phyloP scores from a whole-genome alignment of 2,888 invertebrate species.

The Patella pellucida region DNA sequence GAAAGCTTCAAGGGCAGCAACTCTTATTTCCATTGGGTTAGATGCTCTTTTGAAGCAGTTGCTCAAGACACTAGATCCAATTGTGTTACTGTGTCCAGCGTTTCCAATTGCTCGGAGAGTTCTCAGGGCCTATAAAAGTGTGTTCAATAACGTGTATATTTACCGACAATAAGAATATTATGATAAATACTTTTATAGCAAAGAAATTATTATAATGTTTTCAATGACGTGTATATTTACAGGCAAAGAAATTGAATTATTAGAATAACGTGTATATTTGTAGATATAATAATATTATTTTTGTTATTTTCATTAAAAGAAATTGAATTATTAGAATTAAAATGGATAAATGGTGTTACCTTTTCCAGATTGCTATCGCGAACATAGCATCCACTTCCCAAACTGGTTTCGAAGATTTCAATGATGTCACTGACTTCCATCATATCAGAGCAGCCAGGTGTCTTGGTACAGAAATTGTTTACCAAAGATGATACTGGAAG shows the following conservation, averaged over 20 bases:
- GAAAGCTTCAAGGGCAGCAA: conserved; percentile 87
- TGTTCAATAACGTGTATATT: too few relatives aligned
- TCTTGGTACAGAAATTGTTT: conserved; percentile 78
- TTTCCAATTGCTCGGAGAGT: conserved; percentile 91
- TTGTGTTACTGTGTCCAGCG: conserved; percentile 80
- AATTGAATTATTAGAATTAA: conserved; percentile 16
- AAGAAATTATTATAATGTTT: too few relatives aligned
- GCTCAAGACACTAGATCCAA: conserved; percentile 47
- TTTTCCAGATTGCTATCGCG: conserved; percentile 38
- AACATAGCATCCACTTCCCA: conserved; percentile 49
- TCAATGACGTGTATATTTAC: too few relatives aligned
- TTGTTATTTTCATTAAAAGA: neutral
- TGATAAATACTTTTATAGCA: too few relatives aligned
- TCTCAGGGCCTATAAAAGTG: conserved; percentile 73
- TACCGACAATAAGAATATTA: too few relatives aligned
- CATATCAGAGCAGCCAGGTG: conserved; percentile 69
- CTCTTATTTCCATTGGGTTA: conserved; percentile 79
- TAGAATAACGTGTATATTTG: too few relatives aligned
- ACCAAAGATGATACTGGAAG: conserved; percentile 81
- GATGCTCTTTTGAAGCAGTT: conserved; percentile 72
- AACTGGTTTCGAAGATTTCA: conserved; percentile 43
- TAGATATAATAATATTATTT: conserved; percentile 22
- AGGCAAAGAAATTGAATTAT: too few relatives aligned
- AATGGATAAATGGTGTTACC: conserved; percentile 26
- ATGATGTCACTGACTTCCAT: conserved; percentile 65